These are phyloP conservation scores for Melinaea marsaeus DNA, from an alignment of 2,888 invertebrate species.

Conservation along the genomic window DNA sequence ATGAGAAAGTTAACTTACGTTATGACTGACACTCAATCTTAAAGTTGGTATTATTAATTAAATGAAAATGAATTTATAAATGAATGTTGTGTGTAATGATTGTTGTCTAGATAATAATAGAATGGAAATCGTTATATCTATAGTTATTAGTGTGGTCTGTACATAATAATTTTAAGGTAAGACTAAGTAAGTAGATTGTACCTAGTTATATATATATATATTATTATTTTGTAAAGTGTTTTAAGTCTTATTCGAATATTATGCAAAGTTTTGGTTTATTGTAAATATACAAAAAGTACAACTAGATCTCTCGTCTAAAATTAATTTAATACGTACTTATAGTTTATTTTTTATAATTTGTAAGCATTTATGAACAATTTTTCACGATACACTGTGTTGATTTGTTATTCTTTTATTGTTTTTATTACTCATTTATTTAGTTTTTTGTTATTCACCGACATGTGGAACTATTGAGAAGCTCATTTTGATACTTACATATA, in stretches of 20 bases:
- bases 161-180: neutral
- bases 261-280: slow-evolving; percentile 27
- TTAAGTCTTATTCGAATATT: slow-evolving; percentile 30
- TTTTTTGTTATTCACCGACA: slow-evolving; percentile 19
- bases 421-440: slow-evolving; percentile 23
- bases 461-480: neutral
- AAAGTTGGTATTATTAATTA: neutral
- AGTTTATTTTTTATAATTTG: no score
- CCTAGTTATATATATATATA: slow-evolving; percentile 19
- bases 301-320: slow-evolving; percentile 22
- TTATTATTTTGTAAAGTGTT: slow-evolving; percentile 5
- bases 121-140: neutral
- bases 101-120: neutral
- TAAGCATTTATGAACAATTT: slow-evolving; percentile 16
- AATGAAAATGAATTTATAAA: neutral
- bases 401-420: no score
- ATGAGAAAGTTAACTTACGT: neutral
- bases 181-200: neutral
- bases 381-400: no score
- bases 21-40: neutral
- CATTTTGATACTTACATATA: no score
- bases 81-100: slow-evolving; percentile 1
- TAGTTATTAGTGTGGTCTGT: slow-evolving; percentile 1
- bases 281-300: slow-evolving; percentile 31
- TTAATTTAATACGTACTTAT: no score